Conservation (phyloP, 2,888 invertebrate genomes). For the Labia minor region DNA sequence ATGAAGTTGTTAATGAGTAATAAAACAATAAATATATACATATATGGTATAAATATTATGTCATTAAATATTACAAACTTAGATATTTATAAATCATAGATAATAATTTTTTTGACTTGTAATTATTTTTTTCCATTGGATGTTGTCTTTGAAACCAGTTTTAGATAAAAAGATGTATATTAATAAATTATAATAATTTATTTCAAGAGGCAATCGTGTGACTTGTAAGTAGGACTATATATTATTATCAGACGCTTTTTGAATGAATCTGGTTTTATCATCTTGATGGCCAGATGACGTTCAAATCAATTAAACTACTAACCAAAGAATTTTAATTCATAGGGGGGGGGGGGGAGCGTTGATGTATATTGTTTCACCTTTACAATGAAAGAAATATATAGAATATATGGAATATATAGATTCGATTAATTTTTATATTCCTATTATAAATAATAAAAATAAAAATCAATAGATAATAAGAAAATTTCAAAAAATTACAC, state of each 20-base stretch:
- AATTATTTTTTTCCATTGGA: background rate
- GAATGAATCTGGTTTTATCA: slow-evolving; percentile 13
- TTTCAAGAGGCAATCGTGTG: slow-evolving; percentile 5
- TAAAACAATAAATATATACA: too few relatives aligned
- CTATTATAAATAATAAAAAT: too few relatives aligned
- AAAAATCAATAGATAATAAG: too few relatives aligned
- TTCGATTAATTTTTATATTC: too few relatives aligned
- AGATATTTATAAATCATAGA: background rate
- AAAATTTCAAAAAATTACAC: too few relatives aligned
- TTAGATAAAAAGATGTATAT: background rate
- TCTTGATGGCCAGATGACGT: background rate
- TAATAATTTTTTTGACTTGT: background rate
- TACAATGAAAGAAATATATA: too few relatives aligned
- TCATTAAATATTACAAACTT: background rate
- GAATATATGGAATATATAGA: too few relatives aligned
- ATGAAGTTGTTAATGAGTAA: too few relatives aligned
- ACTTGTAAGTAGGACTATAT: slow-evolving; percentile 4
- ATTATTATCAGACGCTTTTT: background rate
- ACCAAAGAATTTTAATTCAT: slow-evolving; percentile 1
- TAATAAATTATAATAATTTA: slow-evolving; percentile 13
- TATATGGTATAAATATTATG: too few relatives aligned
- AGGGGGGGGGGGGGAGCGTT: background rate
- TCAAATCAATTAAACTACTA: background rate
- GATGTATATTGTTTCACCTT: too few relatives aligned
- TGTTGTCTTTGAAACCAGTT: background rate